Conservation (phyloP, 1,140 invertebrate species). For the Penaeus japonicus region DNA sequence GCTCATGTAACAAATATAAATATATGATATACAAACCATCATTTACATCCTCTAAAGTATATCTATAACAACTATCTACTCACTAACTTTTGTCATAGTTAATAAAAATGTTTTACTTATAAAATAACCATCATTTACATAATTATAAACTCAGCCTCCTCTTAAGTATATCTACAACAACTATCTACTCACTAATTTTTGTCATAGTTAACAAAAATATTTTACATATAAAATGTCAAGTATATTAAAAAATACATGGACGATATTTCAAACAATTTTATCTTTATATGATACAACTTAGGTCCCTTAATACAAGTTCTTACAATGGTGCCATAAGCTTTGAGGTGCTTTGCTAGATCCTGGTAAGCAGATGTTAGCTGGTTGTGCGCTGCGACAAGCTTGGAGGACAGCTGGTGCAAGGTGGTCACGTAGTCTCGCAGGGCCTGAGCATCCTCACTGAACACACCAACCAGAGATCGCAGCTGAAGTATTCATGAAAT, state of each 20-base stretch:
- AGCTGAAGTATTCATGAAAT: conserved; percentile 61
- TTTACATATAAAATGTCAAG: neutral
- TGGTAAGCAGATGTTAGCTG: conserved; percentile 65
- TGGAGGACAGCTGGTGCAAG: conserved; percentile 61
- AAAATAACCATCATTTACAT: neutral
- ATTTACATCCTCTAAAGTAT: no score
- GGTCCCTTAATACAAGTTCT: neutral
- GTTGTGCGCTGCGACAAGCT: conserved; percentile 62
- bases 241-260: neutral
- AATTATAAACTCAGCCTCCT: no score
- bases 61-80: no score
- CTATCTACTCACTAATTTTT: no score
- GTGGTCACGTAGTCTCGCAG: conserved; percentile 64
- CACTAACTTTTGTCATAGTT: no score
- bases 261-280: neutral
- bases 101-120: no score
- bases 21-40: no score
- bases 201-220: no score
- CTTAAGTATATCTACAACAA: no score
- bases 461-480: conserved; percentile 64
- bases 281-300: no score
- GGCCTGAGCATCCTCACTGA: conserved; percentile 65
- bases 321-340: conserved; percentile 66
- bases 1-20: no score
- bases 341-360: conserved; percentile 64